Base-by-base conservation (phyloP, 2,113 vertebrate species). In the Hystrix brachyura region DNA sequence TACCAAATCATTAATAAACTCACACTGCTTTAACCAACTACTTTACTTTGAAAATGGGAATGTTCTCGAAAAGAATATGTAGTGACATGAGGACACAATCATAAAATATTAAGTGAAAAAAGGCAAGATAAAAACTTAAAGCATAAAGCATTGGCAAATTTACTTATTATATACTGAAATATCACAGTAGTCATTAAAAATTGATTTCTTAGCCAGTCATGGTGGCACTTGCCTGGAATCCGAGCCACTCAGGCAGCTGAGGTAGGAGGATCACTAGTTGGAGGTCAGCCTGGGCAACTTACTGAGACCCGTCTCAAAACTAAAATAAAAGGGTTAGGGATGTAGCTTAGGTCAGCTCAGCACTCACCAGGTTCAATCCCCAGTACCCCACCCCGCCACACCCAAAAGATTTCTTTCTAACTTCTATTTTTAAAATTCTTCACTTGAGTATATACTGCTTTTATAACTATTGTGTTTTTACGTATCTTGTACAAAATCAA, bases 61-160 rank as follows among this genome's bases (percentile, higher is more conserved):
- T 38, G 76, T 80, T 96, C 82, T 57, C 86, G 78, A 48, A 89
- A 93, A 90, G 4, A 87, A 46, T 59, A 95, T 51, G 94, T 86
- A 95, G 76, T 88, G 62, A 71, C 59, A 91, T 60, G 71, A 91
- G 7, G 78, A 74, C n/a, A 90, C 0, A 78, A 25, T 90, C 83
- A 96, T 59, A 96, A 91, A 87, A 90, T 55, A 88, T 57, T 93
- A 92, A 74, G 32, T 71, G 18, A 86, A 72, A 89, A 95, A 88
- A 65, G 51, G n/a, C 34, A 93, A 89, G 18, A 32, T n/a, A 89
- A n/a, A 89, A 93, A 85, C 1, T 13, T 87, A 4, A 85, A 59
- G 38, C 80, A 9, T 43, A 84, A 2, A 88, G 46, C 51, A 59
- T 67, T 84, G 34, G 60, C 57, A 82, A 65, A 87, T 76, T 78